Base-by-base conservation (phyloP, 2,797 vertebrate genomes). In the Chelonia mydas region DNA sequence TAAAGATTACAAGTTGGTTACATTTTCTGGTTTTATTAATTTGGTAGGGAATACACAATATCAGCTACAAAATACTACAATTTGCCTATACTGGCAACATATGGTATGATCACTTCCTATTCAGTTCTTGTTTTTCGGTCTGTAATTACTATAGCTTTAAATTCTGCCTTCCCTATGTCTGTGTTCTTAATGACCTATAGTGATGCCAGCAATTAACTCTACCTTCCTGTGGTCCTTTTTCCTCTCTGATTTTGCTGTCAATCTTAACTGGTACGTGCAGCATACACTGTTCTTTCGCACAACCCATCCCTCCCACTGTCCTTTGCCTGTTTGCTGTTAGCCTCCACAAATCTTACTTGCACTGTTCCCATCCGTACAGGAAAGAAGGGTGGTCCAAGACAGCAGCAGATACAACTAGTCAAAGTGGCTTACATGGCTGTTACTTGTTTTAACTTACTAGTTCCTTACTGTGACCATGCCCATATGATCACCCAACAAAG, bases 71-170 rank as follows among this genome's bases (percentile, higher is more conserved):
- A 96, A 89, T 61, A 91, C 0, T 83, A 86, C 83, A 90, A 87
- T 94, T 92, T 95, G 88, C 83, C 95, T 93, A 93, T 96, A 91
- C 81, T 85, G 37, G 27, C 45, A n/a, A 49, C 68, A 81, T 13
- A 31, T 77, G 65, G 88, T 76, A 17, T 76, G 88, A 91, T 51
- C 19, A 65, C 0, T 1, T 86, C 87, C 93, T 95, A 86, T 82
- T 90, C 23, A 78, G 87, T 93, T 50, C 92, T 91, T 84, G 78
- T 95, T 92, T 90, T 95, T 96, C 94, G 95, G 68, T 3, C 65
- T 93, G 68, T 74, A 91, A 95, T 92, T 96, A 95, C 89, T 94
- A 96, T 90, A 94, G 90, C 82, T 96, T 96, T 92, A 95, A 80
- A 96, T 78, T n/a, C 41, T 49, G 74, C 49, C 4, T 54, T 81